Percentiles rank a stretch among this genome's conserved stretches.
These are phyloP conservation scores for Agonopterix arenella DNA, from an alignment of 2,888 invertebrate species.

Conservation along the genomic window DNA sequence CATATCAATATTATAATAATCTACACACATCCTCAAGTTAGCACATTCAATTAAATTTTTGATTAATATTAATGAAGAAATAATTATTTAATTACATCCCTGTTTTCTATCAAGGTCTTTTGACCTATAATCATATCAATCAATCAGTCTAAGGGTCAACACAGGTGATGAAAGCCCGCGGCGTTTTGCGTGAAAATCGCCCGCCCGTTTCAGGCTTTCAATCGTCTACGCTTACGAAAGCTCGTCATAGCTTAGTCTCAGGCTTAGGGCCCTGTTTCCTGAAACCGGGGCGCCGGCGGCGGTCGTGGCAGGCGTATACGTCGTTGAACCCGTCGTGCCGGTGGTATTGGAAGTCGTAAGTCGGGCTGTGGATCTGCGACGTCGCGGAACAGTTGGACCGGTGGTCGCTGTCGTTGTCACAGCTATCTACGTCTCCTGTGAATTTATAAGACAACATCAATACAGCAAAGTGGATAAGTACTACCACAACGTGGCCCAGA, in stretches of 20 bases:
- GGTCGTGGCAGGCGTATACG: slow-evolving; percentile 16
- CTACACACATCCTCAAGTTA: not conserved
- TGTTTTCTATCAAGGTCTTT: no score
- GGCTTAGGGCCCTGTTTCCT: slow-evolving; percentile 67
- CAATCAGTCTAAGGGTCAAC: no score
- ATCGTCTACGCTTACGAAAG: not conserved
- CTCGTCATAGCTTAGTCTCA: slow-evolving; percentile 74
- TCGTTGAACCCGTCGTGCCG: slow-evolving; percentile 14
- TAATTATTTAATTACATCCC: no score
- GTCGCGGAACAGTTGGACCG: slow-evolving; percentile 61
- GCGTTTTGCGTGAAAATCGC: no score
- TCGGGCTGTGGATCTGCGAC: slow-evolving; percentile 42
- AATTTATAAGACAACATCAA: not conserved
- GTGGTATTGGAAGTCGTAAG: slow-evolving; percentile 28
- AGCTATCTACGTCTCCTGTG: slow-evolving; percentile 88
- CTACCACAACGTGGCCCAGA: no score
- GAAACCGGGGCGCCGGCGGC: slow-evolving; percentile 15
- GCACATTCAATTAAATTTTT: no score
- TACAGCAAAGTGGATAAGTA: no score
- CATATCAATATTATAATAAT: no score
- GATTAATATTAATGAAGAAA: no score
- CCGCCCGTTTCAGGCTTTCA: no score
- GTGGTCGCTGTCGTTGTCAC: slow-evolving; percentile 80
- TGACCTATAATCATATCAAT: no score
- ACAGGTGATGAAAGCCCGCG: no score